Conservation (phyloP, 2,888 invertebrate genomes). For the Drosophila neotestacea region DNA sequence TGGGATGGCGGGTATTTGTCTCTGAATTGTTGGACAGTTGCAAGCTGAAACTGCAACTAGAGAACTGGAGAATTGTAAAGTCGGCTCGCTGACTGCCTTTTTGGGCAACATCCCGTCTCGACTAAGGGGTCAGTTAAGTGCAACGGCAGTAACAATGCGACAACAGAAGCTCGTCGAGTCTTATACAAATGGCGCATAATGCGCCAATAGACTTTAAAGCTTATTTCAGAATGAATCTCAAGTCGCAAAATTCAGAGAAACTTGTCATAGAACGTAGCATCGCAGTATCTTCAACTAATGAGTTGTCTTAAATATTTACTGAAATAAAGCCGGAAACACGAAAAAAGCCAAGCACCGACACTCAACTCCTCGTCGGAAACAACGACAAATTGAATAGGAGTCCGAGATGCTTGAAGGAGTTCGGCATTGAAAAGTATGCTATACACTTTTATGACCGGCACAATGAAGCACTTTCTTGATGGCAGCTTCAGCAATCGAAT, state of each 20-base stretch:
- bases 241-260: constrained; percentile 21
- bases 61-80: constrained; percentile 12
- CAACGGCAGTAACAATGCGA: constrained; percentile 57
- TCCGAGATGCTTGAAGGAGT: not conserved
- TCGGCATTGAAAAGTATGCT: constrained; percentile 46
- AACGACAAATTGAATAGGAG: constrained; percentile 35
- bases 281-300: constrained; percentile 55
- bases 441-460: constrained; percentile 51
- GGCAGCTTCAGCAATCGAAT: constrained; percentile 40
- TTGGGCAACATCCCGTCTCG: constrained; percentile 42
- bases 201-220: constrained; percentile 30
- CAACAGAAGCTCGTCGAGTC: constrained; percentile 14
- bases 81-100: constrained; percentile 28
- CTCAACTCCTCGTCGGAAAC: constrained; percentile 15
- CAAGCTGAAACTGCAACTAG: constrained; percentile 15
- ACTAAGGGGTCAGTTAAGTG: constrained; percentile 71
- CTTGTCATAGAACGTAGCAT: constrained; percentile 44
- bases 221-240: constrained; percentile 28
- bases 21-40: constrained; percentile 40
- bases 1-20: constrained; percentile 15
- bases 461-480: constrained; percentile 45
- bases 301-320: constrained; percentile 61
- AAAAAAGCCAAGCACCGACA: constrained; percentile 7
- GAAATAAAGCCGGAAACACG: constrained; percentile 19
- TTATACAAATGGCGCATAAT: constrained; percentile 44